These are phyloP conservation scores for Bambusicola thoracicus DNA, from an alignment of 2,113 vertebrate species.

Conservation along the genomic window DNA sequence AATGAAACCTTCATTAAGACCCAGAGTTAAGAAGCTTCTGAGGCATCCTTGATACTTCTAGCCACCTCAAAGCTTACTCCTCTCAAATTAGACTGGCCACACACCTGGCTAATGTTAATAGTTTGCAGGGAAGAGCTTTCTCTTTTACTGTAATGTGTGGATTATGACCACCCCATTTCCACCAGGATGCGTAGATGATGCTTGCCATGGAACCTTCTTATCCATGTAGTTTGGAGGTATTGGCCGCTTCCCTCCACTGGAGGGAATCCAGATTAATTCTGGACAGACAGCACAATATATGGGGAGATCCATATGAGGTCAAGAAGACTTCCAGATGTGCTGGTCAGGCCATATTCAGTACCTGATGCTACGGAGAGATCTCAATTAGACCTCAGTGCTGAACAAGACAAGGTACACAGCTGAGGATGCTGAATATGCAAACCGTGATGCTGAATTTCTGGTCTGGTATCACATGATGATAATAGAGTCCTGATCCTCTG, in stretches of 20 bases:
- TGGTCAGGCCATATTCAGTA: neutral
- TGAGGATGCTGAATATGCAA: neutral
- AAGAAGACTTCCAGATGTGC: neutral
- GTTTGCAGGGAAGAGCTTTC: neutral
- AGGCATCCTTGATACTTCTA: neutral
- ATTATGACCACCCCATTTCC: neutral
- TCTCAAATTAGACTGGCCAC: neutral
- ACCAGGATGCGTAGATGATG: neutral
- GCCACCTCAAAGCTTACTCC: neutral
- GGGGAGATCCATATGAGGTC: neutral
- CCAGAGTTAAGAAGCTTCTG: neutral
- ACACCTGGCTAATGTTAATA: neutral
- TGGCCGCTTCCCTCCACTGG: neutral
- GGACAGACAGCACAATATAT: neutral
- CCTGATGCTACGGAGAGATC: neutral
- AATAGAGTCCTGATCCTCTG: neutral
- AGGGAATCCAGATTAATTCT: neutral
- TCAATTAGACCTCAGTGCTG: neutral
- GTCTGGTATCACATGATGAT: neutral
- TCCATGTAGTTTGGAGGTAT: neutral
- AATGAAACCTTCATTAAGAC: neutral
- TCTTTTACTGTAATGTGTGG: neutral
- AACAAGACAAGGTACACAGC: accelerated
- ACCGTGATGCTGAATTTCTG: neutral
- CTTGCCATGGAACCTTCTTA: neutral